A percentile compares a stretch with the other conserved stretches of the same genome.
Evolutionary conservation across 1,140 invertebrate species (phyloP).

Genomic region (Bombus fervidus): DNA sequence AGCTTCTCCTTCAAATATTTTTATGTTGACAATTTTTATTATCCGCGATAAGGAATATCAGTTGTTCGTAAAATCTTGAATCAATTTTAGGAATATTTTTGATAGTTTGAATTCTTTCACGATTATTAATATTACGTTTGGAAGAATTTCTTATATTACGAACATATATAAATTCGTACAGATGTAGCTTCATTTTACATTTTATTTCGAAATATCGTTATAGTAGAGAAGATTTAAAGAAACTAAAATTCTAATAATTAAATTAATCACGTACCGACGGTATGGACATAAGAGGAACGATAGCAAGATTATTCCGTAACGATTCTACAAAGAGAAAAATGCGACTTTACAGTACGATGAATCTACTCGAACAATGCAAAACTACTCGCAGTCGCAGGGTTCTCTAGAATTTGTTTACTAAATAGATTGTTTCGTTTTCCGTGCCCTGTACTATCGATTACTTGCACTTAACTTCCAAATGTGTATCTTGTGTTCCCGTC

Average conservation of each 20-base stretch:
- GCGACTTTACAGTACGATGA: background rate
- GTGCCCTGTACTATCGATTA: slow-evolving; percentile 43
- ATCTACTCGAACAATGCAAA: background rate
- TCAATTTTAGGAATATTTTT: background rate
- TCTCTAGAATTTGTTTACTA: background rate
- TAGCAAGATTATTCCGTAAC: background rate
- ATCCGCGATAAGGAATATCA: too few species aligned
- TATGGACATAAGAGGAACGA: background rate
- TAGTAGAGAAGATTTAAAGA: background rate
- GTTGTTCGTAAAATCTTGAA: too few species aligned
- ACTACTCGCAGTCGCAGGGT: background rate
- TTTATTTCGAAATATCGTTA: background rate
- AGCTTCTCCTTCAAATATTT: too few species aligned
- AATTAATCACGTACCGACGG: background rate
- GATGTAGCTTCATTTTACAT: background rate
- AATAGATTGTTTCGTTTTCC: slow-evolving; percentile 12
- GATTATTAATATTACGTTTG: background rate
- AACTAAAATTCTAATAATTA: too few species aligned
- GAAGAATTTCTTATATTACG: background rate
- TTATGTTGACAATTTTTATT: too few species aligned
- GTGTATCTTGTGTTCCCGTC: slow-evolving; percentile 14
- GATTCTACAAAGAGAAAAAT: background rate
- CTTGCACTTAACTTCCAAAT: slow-evolving; percentile 1
- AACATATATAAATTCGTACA: background rate
- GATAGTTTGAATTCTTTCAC: background rate